Evolutionary conservation across 1,140 invertebrate genomes (phyloP).

Genomic region (Lepidurus arcticus): DNA sequence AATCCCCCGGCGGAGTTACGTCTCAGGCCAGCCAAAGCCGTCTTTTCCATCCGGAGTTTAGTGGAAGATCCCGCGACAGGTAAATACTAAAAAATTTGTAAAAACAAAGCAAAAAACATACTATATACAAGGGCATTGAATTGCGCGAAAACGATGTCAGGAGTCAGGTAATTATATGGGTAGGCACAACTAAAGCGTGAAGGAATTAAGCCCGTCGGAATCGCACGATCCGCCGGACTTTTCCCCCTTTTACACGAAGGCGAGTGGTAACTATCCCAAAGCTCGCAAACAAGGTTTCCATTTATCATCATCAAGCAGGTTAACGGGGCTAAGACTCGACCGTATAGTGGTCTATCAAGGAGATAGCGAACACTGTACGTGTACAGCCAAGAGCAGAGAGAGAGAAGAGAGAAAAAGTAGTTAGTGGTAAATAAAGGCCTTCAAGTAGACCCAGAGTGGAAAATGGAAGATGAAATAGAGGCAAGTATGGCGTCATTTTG

Average conservation of each 20-base stretch:
- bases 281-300: not conserved
- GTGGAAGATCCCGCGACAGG: not conserved
- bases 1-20: not conserved
- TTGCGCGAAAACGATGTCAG: too few relatives aligned
- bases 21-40: not conserved
- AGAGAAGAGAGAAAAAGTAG: too few relatives aligned
- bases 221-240: not conserved
- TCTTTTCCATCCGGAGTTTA: not conserved
- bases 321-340: not conserved
- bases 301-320: not conserved
- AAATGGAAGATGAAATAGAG: not conserved
- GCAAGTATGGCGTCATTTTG: conserved; percentile 18
- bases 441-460: too few relatives aligned
- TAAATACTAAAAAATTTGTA: not conserved
- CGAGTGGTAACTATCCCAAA: not conserved
- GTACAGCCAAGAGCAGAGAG: too few relatives aligned
- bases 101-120: not conserved
- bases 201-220: not conserved
- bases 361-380: too few relatives aligned
- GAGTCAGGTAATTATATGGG: too few relatives aligned
- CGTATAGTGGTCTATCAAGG: too few relatives aligned
- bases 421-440: too few relatives aligned
- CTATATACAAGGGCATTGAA: too few relatives aligned
- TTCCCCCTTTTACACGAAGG: not conserved
- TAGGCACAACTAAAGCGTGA: too few relatives aligned